Evolutionary conservation across 2,888 invertebrate species (phyloP), one percentile per base, ranked within the genome.

Genomic region (Brachyptera putata): DNA sequence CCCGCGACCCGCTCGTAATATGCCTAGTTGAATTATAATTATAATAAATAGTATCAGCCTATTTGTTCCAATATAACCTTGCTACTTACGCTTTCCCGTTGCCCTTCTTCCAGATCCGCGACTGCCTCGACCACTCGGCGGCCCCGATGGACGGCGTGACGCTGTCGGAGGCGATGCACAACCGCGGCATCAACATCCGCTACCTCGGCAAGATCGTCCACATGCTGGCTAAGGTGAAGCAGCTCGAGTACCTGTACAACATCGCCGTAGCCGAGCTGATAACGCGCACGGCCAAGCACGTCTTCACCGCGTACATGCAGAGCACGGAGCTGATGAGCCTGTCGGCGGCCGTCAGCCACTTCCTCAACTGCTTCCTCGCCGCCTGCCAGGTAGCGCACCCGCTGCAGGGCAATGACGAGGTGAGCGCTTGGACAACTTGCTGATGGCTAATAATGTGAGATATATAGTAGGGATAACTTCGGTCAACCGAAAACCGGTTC

Each of bases 91-190:
- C n/a, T n/a, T n/a, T n/a, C n/a, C n/a, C n/a, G n/a, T n/a, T n/a
- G n/a, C n/a, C n/a, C n/a, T n/a, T n/a, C n/a, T 68, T 67, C 13
- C 70, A 90, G 91, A 87, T 95, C 57, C 85, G 91, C 63, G 96
- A 94, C 69, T 91, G 91, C 69, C 77, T 95, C 70, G 91, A 95
- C 73, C 95, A 96, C 75, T 85, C 91, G 2, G 86, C 93, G 0
- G 91, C 95, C 2, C 95, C 96, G 0, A 92, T 97, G 84, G 98
- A 99, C 78, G 98, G 98, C 53, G 83, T 84, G 57, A 94, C 92
- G 1, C 79, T 99, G 63, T 87, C 93, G 0, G 96, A 97, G 75
- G 89, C 94, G 7, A 79, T 99, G 74, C 99, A 99, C 77, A 89
- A 88, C 68, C 86, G 92, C 66, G 99, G 99, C 67, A 95, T 99